Conservation (phyloP, 53 echinoderm and acorn worm species). For the Actinopyga echinites region DNA sequence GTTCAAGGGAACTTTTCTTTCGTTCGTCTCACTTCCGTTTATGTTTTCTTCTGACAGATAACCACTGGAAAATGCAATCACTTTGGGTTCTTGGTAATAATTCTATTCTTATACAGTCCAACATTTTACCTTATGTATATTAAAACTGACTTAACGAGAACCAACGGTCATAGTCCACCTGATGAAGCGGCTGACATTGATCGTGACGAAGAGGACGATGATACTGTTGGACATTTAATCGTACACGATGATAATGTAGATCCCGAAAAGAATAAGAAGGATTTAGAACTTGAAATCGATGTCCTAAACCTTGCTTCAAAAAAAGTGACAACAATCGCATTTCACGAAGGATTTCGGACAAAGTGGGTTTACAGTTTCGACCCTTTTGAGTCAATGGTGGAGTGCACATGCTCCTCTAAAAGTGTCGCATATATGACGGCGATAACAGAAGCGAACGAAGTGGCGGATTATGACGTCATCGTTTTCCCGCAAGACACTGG, state of each 20-base stretch:
- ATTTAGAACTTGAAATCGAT: background rate
- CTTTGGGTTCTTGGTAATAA: background rate
- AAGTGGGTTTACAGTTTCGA: background rate
- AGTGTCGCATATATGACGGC: background rate
- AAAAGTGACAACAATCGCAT: background rate
- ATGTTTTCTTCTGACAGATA: background rate
- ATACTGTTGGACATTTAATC: background rate
- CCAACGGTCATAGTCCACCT: no score
- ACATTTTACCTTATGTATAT: background rate
- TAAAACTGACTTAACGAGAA: background rate
- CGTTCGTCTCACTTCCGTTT: background rate
- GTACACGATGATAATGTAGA: background rate
- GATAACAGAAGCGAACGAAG: background rate
- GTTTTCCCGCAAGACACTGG: background rate
- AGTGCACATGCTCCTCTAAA: background rate
- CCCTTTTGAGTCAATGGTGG: background rate
- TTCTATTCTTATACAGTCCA: background rate
- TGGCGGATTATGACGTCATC: slow-evolving; percentile 10
- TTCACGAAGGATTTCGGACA: background rate
- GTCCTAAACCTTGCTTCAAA: background rate
- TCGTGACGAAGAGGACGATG: no score
- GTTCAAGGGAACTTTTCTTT: background rate
- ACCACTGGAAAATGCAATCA: background rate
- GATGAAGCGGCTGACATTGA: no score
- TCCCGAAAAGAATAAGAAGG: background rate